Evolutionary conservation across 2,113 vertebrate genomes (phyloP).

Genomic region (Sphaerodactylus townsendi): DNA sequence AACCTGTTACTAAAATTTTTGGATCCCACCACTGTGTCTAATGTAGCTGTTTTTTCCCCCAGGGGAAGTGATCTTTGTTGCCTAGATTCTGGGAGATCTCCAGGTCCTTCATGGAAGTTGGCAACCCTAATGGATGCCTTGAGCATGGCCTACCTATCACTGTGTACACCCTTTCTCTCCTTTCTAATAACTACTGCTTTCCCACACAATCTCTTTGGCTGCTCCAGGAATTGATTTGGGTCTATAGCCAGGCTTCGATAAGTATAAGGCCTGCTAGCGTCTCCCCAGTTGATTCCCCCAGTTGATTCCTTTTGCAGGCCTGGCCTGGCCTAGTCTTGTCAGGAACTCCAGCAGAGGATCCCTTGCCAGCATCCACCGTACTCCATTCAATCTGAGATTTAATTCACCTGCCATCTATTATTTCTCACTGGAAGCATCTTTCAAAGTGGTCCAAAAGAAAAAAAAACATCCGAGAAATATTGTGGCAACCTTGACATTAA

Average conservation of each 20-base stretch:
- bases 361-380: slow-evolving; percentile 28
- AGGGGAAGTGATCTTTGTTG: too few relatives aligned
- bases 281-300: slow-evolving; percentile 26
- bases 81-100: too few relatives aligned
- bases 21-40: too few relatives aligned
- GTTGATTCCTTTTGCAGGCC: slow-evolving; percentile 43
- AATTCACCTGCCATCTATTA: slow-evolving; percentile 11
- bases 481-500: slow-evolving; percentile 34
- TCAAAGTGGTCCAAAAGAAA: slow-evolving; percentile 36
- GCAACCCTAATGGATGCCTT: not conserved
- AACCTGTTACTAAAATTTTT: too few relatives aligned
- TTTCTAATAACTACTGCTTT: not conserved
- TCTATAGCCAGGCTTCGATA: slow-evolving; percentile 24
- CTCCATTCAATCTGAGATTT: slow-evolving; percentile 43
- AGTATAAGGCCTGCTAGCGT: not conserved
- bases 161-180: not conserved
- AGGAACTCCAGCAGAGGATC: slow-evolving; percentile 27
- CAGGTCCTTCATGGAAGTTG: too few relatives aligned
- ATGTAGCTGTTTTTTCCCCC: too few relatives aligned
- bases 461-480: slow-evolving; percentile 29
- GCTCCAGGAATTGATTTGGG: slow-evolving; percentile 18
- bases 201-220: slow-evolving; percentile 10
- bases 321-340: not conserved
- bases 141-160: rapidly evolving
- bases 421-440: slow-evolving; percentile 36